These are phyloP conservation scores for Myotis davidii DNA, from an alignment of 2,113 vertebrate genomes.

Conservation along the genomic window DNA sequence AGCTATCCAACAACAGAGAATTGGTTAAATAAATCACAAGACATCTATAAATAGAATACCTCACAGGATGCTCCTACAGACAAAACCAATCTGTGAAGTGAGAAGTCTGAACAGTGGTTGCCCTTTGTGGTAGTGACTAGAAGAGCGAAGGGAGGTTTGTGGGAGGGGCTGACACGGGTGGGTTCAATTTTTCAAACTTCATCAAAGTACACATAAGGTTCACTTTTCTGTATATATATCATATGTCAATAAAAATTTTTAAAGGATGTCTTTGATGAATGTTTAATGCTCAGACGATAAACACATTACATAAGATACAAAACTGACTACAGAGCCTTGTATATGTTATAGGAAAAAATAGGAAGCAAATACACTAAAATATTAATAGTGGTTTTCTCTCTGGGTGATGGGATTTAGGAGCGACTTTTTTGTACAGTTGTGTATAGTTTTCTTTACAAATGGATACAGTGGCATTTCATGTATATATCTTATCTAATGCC, in stretches of 20 bases:
- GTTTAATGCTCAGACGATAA: constrained; percentile 25
- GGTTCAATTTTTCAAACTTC: background rate
- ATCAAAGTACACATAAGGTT: background rate
- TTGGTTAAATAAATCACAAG: background rate
- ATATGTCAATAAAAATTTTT: background rate
- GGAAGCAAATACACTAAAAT: background rate
- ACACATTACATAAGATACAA: background rate
- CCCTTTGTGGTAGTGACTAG: background rate
- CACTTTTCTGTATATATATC: background rate
- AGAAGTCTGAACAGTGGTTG: background rate
- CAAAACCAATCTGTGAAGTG: background rate
- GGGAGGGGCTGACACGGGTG: background rate
- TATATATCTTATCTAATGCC: background rate
- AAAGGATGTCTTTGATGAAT: background rate
- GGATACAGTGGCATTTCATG: background rate
- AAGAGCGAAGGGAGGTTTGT: background rate
- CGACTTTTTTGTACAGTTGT: background rate
- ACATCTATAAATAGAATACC: constrained; percentile 32
- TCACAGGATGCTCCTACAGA: constrained; percentile 4
- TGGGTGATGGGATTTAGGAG: background rate
- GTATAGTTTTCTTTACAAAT: background rate
- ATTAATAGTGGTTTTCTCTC: constrained; percentile 6
- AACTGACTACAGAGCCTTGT: background rate
- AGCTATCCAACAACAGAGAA: background rate
- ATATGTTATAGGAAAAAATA: background rate